A percentile compares a stretch with the other conserved stretches of the same genome.
Evolutionary conservation across 2,797 vertebrate genomes (phyloP).

Genomic region (Girardinus metallicus): DNA sequence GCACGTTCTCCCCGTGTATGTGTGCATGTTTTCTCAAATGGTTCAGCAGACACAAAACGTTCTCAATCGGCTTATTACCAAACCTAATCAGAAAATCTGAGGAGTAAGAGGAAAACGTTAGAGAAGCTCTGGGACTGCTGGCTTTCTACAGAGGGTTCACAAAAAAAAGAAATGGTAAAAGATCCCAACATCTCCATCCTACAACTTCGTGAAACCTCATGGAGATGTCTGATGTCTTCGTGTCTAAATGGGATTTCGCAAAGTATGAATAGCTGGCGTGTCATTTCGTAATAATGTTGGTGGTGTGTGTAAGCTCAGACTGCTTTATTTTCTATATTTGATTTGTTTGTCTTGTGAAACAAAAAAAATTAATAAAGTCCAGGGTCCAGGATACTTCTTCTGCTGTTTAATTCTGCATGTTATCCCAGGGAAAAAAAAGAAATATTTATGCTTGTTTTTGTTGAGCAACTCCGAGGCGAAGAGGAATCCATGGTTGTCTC

Average conservation of each 20-base stretch:
- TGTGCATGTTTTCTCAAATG: too few species aligned
- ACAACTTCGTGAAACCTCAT: neutral
- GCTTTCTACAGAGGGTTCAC: neutral
- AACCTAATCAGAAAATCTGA: neutral
- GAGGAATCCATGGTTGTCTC: slow-evolving; percentile 43
- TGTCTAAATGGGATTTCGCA: neutral
- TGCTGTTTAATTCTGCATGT: slow-evolving; percentile 16
- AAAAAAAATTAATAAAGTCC: too few species aligned
- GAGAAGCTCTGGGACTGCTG: neutral
- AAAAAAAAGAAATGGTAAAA: neutral
- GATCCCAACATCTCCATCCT: neutral
- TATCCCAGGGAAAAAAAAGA: slow-evolving; percentile 25
- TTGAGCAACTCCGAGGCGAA: slow-evolving; percentile 29
- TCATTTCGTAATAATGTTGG: neutral
- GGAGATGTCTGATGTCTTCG: neutral
- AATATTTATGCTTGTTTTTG: slow-evolving; percentile 29
- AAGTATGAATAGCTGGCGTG: neutral
- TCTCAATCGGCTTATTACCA: neutral
- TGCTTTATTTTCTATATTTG: too few species aligned
- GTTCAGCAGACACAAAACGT: too few species aligned
- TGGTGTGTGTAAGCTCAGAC: neutral
- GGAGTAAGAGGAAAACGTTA: neutral
- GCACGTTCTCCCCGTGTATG: too few species aligned
- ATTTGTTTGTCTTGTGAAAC: too few species aligned
- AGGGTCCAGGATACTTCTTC: slow-evolving; percentile 25